Conservation (phyloP, 2,888 invertebrate species). For the Drosophila peninsularis region DNA sequence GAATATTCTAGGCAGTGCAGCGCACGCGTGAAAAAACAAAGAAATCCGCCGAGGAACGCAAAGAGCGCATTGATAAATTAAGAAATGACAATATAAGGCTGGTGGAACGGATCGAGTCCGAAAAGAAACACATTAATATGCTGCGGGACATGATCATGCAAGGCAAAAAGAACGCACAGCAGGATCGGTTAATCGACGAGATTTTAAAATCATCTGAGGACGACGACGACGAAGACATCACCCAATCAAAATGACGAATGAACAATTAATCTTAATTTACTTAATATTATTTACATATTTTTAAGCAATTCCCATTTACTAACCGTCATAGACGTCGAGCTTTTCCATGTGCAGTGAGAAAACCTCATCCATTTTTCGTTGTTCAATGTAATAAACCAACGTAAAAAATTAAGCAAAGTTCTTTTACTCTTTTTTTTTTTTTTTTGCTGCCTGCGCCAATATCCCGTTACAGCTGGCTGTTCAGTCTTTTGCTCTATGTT, state of each 20-base stretch:
- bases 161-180: conserved; percentile 68
- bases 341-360: conserved; percentile 83
- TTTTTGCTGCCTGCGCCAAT: conserved; percentile 12
- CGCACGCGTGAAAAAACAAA: conserved; percentile 83
- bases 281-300: conserved; percentile 72
- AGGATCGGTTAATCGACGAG: conserved; percentile 70
- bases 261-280: conserved; percentile 64
- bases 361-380: conserved; percentile 82
- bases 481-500: conserved; percentile 57
- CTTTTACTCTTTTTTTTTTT: background rate
- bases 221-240: conserved; percentile 49
- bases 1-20: conserved; percentile 81
- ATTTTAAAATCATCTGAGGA: conserved; percentile 74
- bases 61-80: conserved; percentile 77
- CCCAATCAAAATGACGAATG: conserved; percentile 64
- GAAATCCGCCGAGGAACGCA: conserved; percentile 81
- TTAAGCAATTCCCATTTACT: conserved; percentile 50
- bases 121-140: conserved; percentile 72
- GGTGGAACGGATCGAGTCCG: conserved; percentile 70
- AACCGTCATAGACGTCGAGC: conserved; percentile 83
- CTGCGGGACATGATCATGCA: conserved; percentile 76
- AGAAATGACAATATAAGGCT: conserved; percentile 74
- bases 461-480: conserved; percentile 33
- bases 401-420: conserved; percentile 36
- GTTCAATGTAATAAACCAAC: conserved; percentile 33